Conservation (phyloP, 2,797 vertebrate species). For the Delichon dasypus region DNA sequence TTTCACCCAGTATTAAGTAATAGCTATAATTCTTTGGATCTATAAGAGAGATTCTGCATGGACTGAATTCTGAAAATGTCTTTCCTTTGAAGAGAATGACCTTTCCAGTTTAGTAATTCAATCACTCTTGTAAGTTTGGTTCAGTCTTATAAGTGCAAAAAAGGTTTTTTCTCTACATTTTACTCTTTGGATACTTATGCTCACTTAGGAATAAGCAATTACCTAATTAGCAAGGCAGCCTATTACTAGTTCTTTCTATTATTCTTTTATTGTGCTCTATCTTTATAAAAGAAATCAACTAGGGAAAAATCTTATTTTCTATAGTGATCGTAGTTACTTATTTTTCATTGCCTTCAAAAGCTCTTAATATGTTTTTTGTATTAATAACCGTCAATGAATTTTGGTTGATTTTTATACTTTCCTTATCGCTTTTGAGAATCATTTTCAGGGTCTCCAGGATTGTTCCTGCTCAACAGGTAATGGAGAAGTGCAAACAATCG, state of each 20-base stretch:
- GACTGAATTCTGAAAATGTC: background rate
- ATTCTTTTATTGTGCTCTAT: background rate
- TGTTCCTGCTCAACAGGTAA: background rate
- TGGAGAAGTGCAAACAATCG: background rate
- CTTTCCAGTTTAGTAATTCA: background rate
- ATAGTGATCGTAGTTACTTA: background rate
- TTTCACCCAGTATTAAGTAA: background rate
- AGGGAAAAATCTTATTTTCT: background rate
- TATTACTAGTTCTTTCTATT: background rate
- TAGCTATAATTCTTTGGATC: background rate
- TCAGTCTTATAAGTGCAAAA: background rate
- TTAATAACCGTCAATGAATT: background rate
- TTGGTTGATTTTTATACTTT: background rate
- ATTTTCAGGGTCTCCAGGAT: background rate
- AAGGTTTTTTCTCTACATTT: background rate
- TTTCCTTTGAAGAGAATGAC: background rate
- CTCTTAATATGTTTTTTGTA: background rate
- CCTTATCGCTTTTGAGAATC: background rate
- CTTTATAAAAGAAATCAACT: background rate
- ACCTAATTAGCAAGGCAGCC: background rate
- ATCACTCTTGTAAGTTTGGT: background rate
- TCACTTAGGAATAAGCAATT: background rate
- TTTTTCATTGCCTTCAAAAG: background rate
- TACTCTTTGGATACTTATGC: background rate
- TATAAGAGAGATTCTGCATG: background rate